Percentiles rank a stretch among this genome's conserved stretches.
phyloP scores from a whole-genome alignment of 1,140 invertebrate genomes.

The Episyrphus balteatus region DNA sequence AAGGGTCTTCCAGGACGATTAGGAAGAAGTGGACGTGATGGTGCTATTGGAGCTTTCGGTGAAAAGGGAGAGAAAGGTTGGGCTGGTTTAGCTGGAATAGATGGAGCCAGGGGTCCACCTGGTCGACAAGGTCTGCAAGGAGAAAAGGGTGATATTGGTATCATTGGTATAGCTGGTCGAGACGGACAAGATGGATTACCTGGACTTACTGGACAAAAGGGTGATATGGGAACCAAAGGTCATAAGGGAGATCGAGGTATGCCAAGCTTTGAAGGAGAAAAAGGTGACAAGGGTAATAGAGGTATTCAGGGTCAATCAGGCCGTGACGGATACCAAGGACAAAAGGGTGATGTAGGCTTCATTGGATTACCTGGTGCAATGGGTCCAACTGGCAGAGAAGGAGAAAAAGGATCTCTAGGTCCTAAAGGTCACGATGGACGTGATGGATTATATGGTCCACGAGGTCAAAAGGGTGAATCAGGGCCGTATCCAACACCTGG shows the following conservation, averaged over 20 bases:
- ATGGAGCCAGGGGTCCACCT: slow-evolving; percentile 30
- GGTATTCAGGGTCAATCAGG: slow-evolving; percentile 20
- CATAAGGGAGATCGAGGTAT: slow-evolving; percentile 51
- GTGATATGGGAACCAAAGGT: slow-evolving; percentile 59
- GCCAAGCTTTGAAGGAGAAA: slow-evolving; percentile 23
- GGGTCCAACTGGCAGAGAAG: slow-evolving; percentile 36
- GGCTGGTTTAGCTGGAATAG: slow-evolving; percentile 49
- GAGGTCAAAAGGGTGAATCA: slow-evolving; percentile 65
- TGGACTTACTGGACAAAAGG: slow-evolving; percentile 56
- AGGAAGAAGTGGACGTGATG: slow-evolving; percentile 49
- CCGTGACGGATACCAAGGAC: slow-evolving; percentile 31
- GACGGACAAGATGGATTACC: slow-evolving; percentile 41
- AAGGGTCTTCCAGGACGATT: slow-evolving; percentile 48
- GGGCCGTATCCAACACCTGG: slow-evolving; percentile 55
- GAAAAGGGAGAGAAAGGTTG: slow-evolving; percentile 46
- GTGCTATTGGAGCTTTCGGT: slow-evolving; percentile 46
- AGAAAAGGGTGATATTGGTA: slow-evolving; percentile 49
- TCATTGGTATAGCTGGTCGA: slow-evolving; percentile 38
- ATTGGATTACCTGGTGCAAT: slow-evolving; percentile 24
- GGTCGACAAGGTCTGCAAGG: slow-evolving; percentile 46
- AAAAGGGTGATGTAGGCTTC: slow-evolving; percentile 43
- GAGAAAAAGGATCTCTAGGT: slow-evolving; percentile 43
- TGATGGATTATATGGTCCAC: slow-evolving; percentile 44
- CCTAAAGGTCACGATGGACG: slow-evolving; percentile 44
- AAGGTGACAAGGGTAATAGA: slow-evolving; percentile 26